Evolutionary conservation across 2,797 vertebrate species (phyloP).

Genomic region (Novumbra hubbsi): DNA sequence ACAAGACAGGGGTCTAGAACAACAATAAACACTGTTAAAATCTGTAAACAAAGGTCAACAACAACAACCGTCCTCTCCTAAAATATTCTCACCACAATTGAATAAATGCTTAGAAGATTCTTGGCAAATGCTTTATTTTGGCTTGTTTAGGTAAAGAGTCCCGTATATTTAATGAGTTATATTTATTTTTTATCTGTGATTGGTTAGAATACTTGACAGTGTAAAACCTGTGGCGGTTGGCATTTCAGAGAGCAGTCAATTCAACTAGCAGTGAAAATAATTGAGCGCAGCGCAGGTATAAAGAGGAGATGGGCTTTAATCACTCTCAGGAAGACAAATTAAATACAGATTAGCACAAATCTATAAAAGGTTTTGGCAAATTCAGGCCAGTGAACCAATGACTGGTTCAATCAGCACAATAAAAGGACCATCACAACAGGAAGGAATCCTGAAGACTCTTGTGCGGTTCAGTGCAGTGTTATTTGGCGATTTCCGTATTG

Average conservation of each 20-base stretch:
- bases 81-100: too few species aligned
- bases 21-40: too few species aligned
- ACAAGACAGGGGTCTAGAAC: too few species aligned
- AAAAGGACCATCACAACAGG: slow-evolving; percentile 1
- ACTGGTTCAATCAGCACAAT: background rate
- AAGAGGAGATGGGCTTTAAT: background rate
- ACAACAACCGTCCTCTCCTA: too few species aligned
- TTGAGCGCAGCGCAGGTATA: background rate
- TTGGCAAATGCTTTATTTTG: too few species aligned
- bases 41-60: too few species aligned
- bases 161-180: background rate
- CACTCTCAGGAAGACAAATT: slow-evolving; percentile 6
- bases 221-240: background rate
- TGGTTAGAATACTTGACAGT: background rate
- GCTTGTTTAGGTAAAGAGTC: too few species aligned
- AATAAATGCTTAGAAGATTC: too few species aligned
- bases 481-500: background rate
- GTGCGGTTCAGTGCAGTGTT: background rate
- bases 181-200: background rate
- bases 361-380: slow-evolving; percentile 5
- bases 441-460: background rate
- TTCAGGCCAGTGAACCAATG: slow-evolving; percentile 6
- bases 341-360: slow-evolving; percentile 8
- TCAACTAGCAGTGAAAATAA: background rate
- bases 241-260: slow-evolving; percentile 7